Evolutionary conservation across 2,888 invertebrate genomes (phyloP).

Genomic region (Cyclophora albipunctata): DNA sequence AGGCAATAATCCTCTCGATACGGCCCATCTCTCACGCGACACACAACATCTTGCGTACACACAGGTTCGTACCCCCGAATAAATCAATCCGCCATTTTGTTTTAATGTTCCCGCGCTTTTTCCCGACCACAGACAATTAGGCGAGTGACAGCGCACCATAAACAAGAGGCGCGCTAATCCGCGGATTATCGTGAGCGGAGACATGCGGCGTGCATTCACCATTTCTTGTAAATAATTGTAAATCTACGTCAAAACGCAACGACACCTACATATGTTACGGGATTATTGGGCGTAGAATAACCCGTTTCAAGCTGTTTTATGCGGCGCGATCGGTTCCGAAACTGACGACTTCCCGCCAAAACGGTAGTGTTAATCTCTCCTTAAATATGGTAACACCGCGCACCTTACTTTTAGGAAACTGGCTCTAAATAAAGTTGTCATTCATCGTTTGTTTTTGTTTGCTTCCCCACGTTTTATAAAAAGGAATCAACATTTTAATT

Average conservation of each 20-base stretch:
- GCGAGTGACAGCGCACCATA: constrained; percentile 53
- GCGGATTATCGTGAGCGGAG: constrained; percentile 60
- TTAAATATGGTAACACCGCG: constrained; percentile 55
- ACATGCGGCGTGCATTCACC: constrained; percentile 52
- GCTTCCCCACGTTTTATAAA: constrained; percentile 17
- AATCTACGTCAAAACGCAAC: constrained; percentile 73
- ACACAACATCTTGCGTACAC: constrained; percentile 67
- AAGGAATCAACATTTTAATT: background rate
- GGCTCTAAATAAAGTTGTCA: constrained; percentile 42
- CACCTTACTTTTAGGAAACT: constrained; percentile 42
- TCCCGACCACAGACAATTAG: constrained; percentile 62
- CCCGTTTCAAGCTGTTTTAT: constrained; percentile 67
- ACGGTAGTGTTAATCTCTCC: constrained; percentile 51
- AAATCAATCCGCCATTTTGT: constrained; percentile 63
- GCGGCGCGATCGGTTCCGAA: constrained; percentile 46
- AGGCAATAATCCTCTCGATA: constrained; percentile 43
- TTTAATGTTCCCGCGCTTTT: constrained; percentile 53
- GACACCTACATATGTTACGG: constrained; percentile 71
- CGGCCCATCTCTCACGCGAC: constrained; percentile 57
- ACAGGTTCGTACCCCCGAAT: constrained; percentile 48
- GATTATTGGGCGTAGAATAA: constrained; percentile 62
- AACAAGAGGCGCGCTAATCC: constrained; percentile 63
- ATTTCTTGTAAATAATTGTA: constrained; percentile 73
- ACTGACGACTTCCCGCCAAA: constrained; percentile 62
- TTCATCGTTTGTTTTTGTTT: constrained; percentile 36